phyloP scores from a whole-genome alignment of 2,888 invertebrate species.

The Aporophyla lueneburgensis region DNA sequence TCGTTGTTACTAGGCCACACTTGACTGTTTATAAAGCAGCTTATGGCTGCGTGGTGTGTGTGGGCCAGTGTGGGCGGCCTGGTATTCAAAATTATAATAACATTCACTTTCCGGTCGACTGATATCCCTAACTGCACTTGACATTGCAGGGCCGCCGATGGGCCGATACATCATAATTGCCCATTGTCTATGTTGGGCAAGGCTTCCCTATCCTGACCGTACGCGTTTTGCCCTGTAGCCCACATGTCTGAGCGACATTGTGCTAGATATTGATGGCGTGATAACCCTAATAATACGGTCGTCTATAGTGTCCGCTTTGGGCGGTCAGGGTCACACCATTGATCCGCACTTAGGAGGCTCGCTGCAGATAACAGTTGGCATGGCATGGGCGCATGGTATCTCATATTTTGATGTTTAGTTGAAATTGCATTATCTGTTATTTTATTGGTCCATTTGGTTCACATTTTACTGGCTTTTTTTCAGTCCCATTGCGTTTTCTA shows the following conservation, averaged over 20 bases:
- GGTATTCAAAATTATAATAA: constrained; percentile 19
- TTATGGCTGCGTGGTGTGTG: neutral
- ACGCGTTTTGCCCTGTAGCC: constrained; percentile 15
- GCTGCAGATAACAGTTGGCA: neutral
- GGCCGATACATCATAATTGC: constrained; percentile 49
- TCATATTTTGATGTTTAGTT: neutral
- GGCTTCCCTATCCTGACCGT: constrained; percentile 19
- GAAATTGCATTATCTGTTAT: neutral
- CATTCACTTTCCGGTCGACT: neutral
- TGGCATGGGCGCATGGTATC: neutral
- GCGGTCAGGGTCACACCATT: constrained; percentile 45
- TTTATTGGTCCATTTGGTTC: neutral
- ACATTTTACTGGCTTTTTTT: neutral
- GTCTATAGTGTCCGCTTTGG: constrained; percentile 11
- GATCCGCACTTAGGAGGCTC: constrained; percentile 8
- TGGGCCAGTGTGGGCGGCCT: constrained; percentile 21
- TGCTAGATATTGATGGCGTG: constrained; percentile 27
- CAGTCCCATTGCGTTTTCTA: too few species aligned
- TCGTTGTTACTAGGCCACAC: neutral
- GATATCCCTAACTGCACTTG: constrained; percentile 44
- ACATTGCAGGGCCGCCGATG: constrained; percentile 43
- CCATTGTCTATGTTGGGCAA: constrained; percentile 46
- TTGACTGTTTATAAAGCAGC: too few species aligned
- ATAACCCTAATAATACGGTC: constrained; percentile 13
- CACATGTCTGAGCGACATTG: constrained; percentile 30